Conservation (phyloP, 2,113 vertebrate species). For the Elgaria multicarinata region DNA sequence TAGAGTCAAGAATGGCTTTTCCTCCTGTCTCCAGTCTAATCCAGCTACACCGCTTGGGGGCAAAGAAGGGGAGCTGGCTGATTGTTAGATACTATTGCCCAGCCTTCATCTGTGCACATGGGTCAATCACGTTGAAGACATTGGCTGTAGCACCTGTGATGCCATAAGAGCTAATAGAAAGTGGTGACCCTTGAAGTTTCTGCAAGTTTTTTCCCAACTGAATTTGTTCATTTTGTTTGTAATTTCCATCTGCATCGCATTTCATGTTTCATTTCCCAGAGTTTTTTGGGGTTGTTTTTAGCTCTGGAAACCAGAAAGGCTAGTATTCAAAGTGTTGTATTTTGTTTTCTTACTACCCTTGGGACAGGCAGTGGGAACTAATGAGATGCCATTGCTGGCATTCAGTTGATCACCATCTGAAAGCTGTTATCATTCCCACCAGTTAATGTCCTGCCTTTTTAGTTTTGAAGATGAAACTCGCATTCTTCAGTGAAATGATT, state of each 20-base stretch:
- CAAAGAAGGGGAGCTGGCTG: neutral
- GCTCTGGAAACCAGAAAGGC: neutral
- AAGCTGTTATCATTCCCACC: conserved; percentile 5
- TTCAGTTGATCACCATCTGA: fast-evolving
- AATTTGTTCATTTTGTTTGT: neutral
- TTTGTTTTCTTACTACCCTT: conserved; percentile 27
- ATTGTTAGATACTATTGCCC: neutral
- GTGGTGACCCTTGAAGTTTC: neutral
- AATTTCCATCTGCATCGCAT: conserved; percentile 48
- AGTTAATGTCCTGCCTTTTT: neutral
- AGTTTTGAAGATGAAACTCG: neutral
- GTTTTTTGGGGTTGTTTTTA: conserved; percentile 26
- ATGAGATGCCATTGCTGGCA: conserved; percentile 6
- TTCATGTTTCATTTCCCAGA: conserved; percentile 43
- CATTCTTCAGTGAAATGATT: conserved; percentile 13
- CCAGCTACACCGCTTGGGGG: neutral
- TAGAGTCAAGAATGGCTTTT: neutral
- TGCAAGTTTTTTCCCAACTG: neutral
- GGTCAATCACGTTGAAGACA: no score
- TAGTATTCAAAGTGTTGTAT: neutral
- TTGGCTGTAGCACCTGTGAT: neutral
- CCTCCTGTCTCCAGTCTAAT: neutral
- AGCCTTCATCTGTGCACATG: no score
- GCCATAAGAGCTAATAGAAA: neutral
- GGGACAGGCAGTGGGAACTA: conserved; percentile 7